A percentile compares a stretch with the other conserved stretches of the same genome.
These are phyloP conservation scores for Achatina immaculata DNA, from an alignment of 1,140 invertebrate species.

Conservation along the genomic window DNA sequence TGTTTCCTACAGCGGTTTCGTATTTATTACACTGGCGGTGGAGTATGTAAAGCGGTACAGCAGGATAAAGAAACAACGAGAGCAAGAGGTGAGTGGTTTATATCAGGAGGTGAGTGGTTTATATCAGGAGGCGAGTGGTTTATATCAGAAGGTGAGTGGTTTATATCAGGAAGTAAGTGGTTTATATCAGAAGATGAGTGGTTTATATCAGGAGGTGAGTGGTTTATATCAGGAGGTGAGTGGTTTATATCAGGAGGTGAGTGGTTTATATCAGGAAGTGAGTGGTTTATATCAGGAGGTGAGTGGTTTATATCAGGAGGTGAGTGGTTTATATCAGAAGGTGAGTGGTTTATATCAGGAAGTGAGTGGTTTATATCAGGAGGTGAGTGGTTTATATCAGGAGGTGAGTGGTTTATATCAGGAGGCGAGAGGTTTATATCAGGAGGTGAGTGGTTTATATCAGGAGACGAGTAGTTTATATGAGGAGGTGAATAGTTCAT, in stretches of 20 bases:
- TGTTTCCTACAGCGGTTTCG: constrained; percentile 16
- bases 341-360: too few relatives aligned
- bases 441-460: too few relatives aligned
- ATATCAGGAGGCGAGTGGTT: neutral
- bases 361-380: too few relatives aligned
- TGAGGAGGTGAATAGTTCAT: too few relatives aligned
- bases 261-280: too few relatives aligned
- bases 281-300: too few relatives aligned
- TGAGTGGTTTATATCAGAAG: too few relatives aligned
- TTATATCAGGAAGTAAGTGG: neutral
- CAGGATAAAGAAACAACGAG: neutral
- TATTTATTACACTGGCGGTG: neutral
- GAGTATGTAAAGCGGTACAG: constrained; percentile 18
- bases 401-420: too few relatives aligned
- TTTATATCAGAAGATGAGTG: neutral
- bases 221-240: neutral
- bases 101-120: neutral
- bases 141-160: neutral
- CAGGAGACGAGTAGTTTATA: too few relatives aligned
- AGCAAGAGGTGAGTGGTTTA: neutral
- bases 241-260: neutral
- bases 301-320: too few relatives aligned
- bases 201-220: neutral
- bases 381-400: too few relatives aligned
- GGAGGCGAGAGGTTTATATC: too few relatives aligned